phyloP scores from a whole-genome alignment of 2,113 vertebrate species.

The Ellobius talpinus region DNA sequence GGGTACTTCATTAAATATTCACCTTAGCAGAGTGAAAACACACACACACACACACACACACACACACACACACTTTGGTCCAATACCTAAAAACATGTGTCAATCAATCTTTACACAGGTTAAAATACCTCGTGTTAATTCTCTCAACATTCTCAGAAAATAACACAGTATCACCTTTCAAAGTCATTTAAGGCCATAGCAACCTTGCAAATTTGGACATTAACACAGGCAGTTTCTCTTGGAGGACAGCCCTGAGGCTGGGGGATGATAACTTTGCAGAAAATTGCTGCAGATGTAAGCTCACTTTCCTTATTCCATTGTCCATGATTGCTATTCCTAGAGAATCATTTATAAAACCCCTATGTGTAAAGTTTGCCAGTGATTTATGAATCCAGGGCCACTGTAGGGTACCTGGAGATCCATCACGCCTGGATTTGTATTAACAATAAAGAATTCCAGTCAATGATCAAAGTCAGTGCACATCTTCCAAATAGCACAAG shows the following conservation, averaged over 20 bases:
- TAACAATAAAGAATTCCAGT: conserved; percentile 44
- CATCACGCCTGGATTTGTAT: not conserved
- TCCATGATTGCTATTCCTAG: not conserved
- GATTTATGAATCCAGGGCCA: conserved; percentile 53
- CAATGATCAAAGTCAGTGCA: conserved; percentile 16
- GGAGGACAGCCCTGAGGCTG: not conserved
- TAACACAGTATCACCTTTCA: not conserved
- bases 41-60: not conserved
- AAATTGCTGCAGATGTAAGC: not conserved
- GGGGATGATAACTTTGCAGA: not conserved
- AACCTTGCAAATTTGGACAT: not conserved
- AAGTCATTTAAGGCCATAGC: not conserved
- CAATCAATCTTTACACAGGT: not conserved
- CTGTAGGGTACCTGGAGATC: not conserved
- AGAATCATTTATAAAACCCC: conserved; percentile 57
- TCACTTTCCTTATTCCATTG: not conserved
- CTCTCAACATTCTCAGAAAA: conserved; percentile 33
- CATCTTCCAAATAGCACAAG: not conserved
- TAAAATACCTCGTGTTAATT: conserved; percentile 21
- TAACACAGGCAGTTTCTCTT: not conserved
- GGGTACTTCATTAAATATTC: conserved; percentile 22
- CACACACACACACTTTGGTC: not conserved
- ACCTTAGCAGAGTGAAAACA: not conserved
- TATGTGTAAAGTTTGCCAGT: not conserved
- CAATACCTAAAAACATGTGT: not conserved